Evolutionary conservation across 2,113 vertebrate species (phyloP).

Genomic region (Cinclus cinclus): DNA sequence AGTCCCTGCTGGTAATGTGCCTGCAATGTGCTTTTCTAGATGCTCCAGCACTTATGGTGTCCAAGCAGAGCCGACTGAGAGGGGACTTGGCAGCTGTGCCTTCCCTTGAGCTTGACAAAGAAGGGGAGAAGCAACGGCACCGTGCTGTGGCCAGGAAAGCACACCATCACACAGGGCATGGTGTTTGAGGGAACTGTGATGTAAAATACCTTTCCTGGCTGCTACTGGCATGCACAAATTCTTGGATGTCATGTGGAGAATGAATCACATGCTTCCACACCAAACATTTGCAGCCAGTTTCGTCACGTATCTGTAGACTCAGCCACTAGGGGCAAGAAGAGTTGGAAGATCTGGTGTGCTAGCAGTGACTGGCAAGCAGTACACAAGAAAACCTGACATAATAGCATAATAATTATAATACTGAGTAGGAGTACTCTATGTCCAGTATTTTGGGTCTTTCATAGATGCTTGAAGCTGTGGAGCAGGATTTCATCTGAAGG

Average conservation of each 20-base stretch:
- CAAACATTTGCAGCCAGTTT: background rate
- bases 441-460: background rate
- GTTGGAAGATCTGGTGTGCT: background rate
- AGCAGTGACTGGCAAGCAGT: background rate
- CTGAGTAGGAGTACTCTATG: background rate
- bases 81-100: background rate
- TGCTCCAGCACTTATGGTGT: background rate
- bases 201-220: background rate
- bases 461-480: background rate
- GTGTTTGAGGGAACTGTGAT: rapidly evolving
- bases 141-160: rapidly evolving
- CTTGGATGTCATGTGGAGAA: background rate
- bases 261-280: background rate
- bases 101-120: background rate
- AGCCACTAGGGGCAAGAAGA: background rate
- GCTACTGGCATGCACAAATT: background rate
- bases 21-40: background rate
- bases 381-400: background rate
- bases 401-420: background rate
- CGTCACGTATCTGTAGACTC: background rate
- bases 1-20: rapidly evolving
- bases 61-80: background rate
- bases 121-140: background rate
- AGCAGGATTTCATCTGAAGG: background rate
- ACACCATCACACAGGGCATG: rapidly evolving